Base-by-base conservation (phyloP, 2,797 vertebrate species). In the Poliocrania exsul region DNA sequence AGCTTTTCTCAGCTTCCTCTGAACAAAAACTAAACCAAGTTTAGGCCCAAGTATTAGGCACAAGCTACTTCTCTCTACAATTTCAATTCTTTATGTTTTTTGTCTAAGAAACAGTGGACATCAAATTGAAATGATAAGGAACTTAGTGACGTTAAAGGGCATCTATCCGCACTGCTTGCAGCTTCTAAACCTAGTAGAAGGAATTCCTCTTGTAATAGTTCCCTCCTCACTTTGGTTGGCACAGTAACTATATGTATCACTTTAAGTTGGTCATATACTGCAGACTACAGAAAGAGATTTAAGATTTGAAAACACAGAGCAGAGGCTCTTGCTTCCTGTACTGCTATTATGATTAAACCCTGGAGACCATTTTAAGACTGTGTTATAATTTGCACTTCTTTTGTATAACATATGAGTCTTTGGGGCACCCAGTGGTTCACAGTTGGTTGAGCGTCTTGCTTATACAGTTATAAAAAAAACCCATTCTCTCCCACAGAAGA, bases 301-400 rank as follows among this genome's bases (percentile, higher is more conserved):
- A 61, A 70, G 25, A 47, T 72, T 17, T 75, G 72, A 65, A 87
- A 88, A 62, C 44, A 58, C 86, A 81, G 57, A 75, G 54, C 33
- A 85, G 58, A 87, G 35, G 25, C 58, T 88, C 49, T 88, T 74
- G 44, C 50, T 81, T 81, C 70, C 44, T 88, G 29, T 65, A 75
- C 33, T 26, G 54, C 50, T 86, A 47, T 86, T 87, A 88, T 64
- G 74, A 95, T 93, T 90, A 92, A 86, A 66, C 93, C 80, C 91
- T 62, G 62, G 91, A 88, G 90, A 95, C 71, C 69, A 54, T 88
- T 96, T 94, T 67, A 82, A 77, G 56, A 61, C 69, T 80, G 10
- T 75, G 70, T 87, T 91, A 85, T 81, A 81, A 88, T 95, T 86
- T 94, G 84, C 73, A 90, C 81, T 70, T 78, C 64, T 86, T 94